Conservation (phyloP, 2,113 vertebrate genomes). For the Hemiscyllium ocellatum region DNA sequence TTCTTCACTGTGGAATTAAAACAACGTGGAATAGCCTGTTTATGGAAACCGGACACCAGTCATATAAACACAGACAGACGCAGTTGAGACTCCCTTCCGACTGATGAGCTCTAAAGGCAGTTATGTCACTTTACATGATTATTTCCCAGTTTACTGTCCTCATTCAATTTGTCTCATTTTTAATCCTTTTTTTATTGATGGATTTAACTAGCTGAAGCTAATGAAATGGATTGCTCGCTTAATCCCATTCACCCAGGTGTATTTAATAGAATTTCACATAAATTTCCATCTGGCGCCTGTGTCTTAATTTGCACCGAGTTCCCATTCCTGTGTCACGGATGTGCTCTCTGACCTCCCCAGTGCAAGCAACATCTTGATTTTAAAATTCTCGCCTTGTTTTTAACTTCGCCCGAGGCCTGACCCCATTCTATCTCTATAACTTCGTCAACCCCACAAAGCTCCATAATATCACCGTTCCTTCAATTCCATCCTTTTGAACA, state of each 20-base stretch:
- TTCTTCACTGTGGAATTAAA: slow-evolving; percentile 16
- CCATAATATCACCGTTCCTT: neutral
- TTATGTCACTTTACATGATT: neutral
- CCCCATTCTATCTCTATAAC: neutral
- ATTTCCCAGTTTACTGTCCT: neutral
- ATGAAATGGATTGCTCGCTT: neutral
- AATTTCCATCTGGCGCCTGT: neutral
- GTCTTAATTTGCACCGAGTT: neutral
- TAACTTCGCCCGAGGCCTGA: no score
- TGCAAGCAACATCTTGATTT: neutral
- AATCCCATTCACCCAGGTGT: neutral
- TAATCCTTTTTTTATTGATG: neutral
- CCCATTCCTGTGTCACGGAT: neutral
- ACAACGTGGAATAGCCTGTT: neutral
- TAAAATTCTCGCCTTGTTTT: neutral
- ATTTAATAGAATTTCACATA: neutral
- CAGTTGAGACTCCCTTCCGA: neutral
- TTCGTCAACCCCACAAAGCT: neutral
- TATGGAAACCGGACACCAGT: neutral
- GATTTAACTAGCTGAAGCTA: neutral
- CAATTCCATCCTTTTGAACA: neutral
- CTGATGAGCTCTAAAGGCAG: neutral
- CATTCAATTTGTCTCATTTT: neutral
- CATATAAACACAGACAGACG: neutral
- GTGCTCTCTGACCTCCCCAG: neutral